phyloP scores from a whole-genome alignment of 2,888 invertebrate species.

The Diplazon laetatorius region DNA sequence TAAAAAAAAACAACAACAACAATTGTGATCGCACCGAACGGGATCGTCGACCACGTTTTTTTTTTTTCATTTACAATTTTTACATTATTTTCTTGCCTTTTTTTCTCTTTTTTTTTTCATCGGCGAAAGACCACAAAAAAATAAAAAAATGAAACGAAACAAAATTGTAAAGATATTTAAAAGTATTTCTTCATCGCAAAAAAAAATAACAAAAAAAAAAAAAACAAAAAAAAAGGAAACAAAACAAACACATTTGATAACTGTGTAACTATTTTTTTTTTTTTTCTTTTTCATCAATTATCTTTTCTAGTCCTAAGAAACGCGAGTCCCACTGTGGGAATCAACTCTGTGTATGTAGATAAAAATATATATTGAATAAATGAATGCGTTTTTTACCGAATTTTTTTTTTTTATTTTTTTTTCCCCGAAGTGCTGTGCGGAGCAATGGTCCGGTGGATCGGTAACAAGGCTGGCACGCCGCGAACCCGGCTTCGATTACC shows the following conservation, averaged over 20 bases:
- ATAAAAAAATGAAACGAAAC: too few species aligned
- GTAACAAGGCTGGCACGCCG: too few species aligned
- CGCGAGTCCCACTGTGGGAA: constrained; percentile 4
- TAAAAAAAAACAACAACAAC: too few species aligned
- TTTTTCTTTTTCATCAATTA: background rate
- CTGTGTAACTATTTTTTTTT: too few species aligned
- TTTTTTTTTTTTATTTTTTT: constrained; percentile 1
- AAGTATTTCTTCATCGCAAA: background rate
- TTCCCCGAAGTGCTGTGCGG: background rate
- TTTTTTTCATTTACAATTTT: too few species aligned
- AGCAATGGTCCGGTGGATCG: too few species aligned
- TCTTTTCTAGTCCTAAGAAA: constrained; percentile 17
- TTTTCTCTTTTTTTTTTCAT: too few species aligned
- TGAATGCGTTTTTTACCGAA: constrained; percentile 52
- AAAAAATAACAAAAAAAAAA: background rate
- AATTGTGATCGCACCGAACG: too few species aligned
- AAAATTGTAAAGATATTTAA: background rate
- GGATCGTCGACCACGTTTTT: too few species aligned
- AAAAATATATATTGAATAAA: constrained; percentile 35
- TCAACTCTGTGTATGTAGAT: constrained; percentile 17
- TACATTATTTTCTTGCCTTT: too few species aligned
- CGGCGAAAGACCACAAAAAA: too few species aligned
- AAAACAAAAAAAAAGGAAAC: background rate
- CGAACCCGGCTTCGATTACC: too few species aligned
- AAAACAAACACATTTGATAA: background rate